These are phyloP conservation scores for Henicopernis longicauda DNA, from an alignment of 2,113 vertebrate species.

Conservation along the genomic window DNA sequence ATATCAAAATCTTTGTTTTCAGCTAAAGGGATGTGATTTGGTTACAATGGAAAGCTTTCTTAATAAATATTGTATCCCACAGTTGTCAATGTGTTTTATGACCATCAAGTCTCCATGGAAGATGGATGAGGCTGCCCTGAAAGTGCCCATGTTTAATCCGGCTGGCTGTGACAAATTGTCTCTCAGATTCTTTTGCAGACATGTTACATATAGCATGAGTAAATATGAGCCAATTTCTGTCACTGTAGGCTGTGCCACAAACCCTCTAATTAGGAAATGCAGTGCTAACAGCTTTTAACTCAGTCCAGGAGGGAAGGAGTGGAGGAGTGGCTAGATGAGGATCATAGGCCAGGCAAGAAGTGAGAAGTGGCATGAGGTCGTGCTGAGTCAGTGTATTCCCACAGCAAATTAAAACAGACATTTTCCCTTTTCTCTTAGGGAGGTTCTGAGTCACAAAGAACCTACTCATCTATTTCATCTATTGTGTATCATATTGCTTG, in stretches of 20 bases:
- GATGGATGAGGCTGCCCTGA: background rate
- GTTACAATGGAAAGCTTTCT: background rate
- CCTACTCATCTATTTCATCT: conserved; percentile 38
- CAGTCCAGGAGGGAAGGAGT: background rate
- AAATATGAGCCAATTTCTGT: background rate
- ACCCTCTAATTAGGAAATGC: background rate
- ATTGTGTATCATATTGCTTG: conserved; percentile 45
- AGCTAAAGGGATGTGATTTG: background rate
- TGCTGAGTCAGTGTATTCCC: conserved; percentile 1
- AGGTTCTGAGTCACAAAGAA: conserved; percentile 57
- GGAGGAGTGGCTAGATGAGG: background rate
- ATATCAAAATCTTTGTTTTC: background rate
- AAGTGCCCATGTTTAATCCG: background rate
- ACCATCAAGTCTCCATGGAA: background rate
- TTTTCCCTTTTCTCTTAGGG: background rate
- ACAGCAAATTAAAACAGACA: conserved; percentile 4
- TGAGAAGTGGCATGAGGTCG: background rate
- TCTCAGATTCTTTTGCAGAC: background rate
- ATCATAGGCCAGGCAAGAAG: background rate
- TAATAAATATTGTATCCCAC: background rate
- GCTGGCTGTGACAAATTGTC: background rate
- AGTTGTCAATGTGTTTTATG: background rate
- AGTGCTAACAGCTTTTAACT: background rate
- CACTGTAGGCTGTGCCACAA: background rate
- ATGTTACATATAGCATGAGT: background rate